Base-by-base conservation (phyloP, 2,113 vertebrate species). In the Anarrhichthys ocellatus region DNA sequence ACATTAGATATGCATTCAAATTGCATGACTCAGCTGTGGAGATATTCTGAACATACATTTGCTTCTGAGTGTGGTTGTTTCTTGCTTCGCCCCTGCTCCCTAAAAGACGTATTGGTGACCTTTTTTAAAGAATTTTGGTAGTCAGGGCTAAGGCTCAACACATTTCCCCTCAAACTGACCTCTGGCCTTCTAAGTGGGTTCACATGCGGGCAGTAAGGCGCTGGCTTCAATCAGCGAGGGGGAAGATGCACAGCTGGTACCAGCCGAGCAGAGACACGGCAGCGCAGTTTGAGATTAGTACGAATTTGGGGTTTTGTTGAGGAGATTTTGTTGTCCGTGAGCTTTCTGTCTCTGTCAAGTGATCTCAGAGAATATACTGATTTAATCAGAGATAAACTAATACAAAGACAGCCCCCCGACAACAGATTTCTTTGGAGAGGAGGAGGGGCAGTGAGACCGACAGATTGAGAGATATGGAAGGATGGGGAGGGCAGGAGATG, bases 141-240 rank as follows among this genome's bases (percentile, higher is more conserved):
- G 70, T 63, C 61, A 20, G 65, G 62, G 64, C 73, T 76, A 88
- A 91, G 80, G 73, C 80, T 77, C 71, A 87, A 89, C 87, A 86
- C 73, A 68, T 86, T 77, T 87, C 73, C 36, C 73, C 81, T 80
- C 32, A 24, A 59, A 32, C 44, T 79, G 87, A 92, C 91, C 88
- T 78, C 68, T 84, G 65, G 65, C 82, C 67, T 88, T 88, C 69
- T 42, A 61, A 85, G 56, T 13, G 36, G 72, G 83, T 81, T 81
- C 77, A 78, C 76, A 76, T 73, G 54, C 54, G 6, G 84, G 73
- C 78, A 20, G 62, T 44, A 36, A 73, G 65, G 86, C 27, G 4
- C 83, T 87, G 88, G 81, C 76, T 90, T 86, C 70, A 82, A 83
- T 87, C 73, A 87, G 54, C 0, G 10, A 32, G 29, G 71, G 36